phyloP scores from a whole-genome alignment of 2,888 invertebrate genomes.

The Notodonta ziczac region DNA sequence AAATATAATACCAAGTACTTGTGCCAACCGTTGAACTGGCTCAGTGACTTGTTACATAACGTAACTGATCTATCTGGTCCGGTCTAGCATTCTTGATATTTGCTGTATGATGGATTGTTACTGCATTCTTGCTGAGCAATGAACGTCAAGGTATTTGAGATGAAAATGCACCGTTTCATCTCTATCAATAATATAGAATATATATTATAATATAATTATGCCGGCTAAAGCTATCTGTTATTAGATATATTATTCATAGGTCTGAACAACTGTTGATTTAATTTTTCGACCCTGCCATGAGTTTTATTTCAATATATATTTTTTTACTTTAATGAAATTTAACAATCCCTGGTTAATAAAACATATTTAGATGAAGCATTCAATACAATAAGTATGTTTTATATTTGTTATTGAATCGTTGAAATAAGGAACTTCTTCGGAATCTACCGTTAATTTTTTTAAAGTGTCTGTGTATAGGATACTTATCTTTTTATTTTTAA shows the following conservation, averaged over 20 bases:
- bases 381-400: neutral
- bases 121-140: neutral
- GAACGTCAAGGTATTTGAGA: neutral
- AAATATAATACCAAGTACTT: neutral
- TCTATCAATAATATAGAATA: too few species aligned
- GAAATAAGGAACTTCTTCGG: too few species aligned
- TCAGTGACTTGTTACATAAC: neutral
- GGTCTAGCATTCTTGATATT: neutral
- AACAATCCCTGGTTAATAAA: neutral
- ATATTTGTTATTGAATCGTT: neutral
- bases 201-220: too few species aligned
- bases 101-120: neutral
- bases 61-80: slow-evolving; percentile 1
- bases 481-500: too few species aligned
- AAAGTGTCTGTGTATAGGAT: too few species aligned
- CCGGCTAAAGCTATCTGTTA: too few species aligned
- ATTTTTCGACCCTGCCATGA: too few species aligned
- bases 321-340: neutral
- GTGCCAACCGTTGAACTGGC: neutral
- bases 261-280: too few species aligned
- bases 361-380: neutral
- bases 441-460: too few species aligned
- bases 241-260: too few species aligned
- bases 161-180: neutral
- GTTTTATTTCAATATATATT: too few species aligned